Evolutionary conservation across 1,140 invertebrate species (phyloP), one percentile per base, ranked within the genome.

Genomic region (Tetragnatha versicolor): DNA sequence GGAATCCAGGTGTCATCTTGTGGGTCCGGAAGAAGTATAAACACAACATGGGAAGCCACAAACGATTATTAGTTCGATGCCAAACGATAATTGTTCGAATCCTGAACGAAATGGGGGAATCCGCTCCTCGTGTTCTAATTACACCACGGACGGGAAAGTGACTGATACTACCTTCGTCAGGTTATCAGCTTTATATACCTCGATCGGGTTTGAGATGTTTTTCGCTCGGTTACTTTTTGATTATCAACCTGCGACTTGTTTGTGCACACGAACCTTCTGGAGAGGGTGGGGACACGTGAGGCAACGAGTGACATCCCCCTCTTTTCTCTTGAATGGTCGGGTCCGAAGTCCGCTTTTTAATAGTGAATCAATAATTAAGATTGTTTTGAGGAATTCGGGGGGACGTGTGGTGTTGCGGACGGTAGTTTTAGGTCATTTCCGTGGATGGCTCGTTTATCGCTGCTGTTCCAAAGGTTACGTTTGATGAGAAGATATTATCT

Each of bases 321-420:
- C 25, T 42, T 66, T 35, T 20, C 22, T 55, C 47, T 25, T n/a
- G n/a, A n/a, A 39, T 45, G 9, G 51, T 49, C 47, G 58, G 51
- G 37, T 63, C 58, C 31, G 42, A 75, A 63, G 72, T 75, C 58
- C 72, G 49, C 17, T 63, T 61, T 31, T 35, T 37, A 68, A 63
- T n/a, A 51, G 6, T 42, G 72, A 75, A 63, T 63, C 27, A 45
- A 75, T 75, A 63, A 61, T 31, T n/a, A n/a, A n/a, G n/a, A n/a
- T n/a, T n/a, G n/a, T n/a, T n/a, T n/a, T n/a, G n/a, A n/a, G n/a
- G n/a, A n/a, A n/a, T n/a, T n/a, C n/a, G n/a, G n/a, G n/a, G n/a
- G n/a, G n/a, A n/a, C n/a, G n/a, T n/a, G n/a, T n/a, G n/a, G n/a
- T n/a, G n/a, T n/a, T n/a, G n/a, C n/a, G n/a, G n/a, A n/a, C n/a